phyloP scores from a whole-genome alignment of 1,140 invertebrate genomes.

The Drosophila sp. region DNA sequence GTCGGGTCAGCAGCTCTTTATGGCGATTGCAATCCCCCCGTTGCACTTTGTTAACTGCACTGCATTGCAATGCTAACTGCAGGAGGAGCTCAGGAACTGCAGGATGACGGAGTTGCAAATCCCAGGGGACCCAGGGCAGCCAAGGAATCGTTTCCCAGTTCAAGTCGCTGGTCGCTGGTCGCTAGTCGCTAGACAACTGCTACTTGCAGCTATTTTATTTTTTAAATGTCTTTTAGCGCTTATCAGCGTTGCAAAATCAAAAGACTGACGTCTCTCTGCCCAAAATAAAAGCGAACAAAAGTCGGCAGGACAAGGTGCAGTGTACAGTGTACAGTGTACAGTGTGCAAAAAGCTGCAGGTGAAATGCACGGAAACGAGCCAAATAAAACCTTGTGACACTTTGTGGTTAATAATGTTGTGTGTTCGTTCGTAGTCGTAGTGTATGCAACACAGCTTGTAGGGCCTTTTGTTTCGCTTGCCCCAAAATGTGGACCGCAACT shows the following conservation, averaged over 20 bases:
- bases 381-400: conserved; percentile 83
- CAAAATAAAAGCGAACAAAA: conserved; percentile 59
- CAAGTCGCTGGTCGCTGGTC: not conserved
- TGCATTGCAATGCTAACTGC: conserved; percentile 46
- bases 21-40: conserved; percentile 79
- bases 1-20: conserved; percentile 63
- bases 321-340: not conserved
- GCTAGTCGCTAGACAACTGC: conserved; percentile 70
- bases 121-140: not conserved
- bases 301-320: not conserved
- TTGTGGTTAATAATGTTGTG: conserved; percentile 81
- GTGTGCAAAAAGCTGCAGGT: conserved; percentile 69
- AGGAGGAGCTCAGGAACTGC: too few relatives aligned
- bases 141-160: conserved; percentile 6
- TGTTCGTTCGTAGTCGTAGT: conserved; percentile 30
- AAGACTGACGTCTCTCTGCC: conserved; percentile 56
- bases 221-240: conserved; percentile 75
- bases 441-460: not conserved
- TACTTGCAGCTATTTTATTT: conserved; percentile 80
- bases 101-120: conserved; percentile 43
- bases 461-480: conserved; percentile 26
- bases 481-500: conserved; percentile 32
- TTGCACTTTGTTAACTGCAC: conserved; percentile 78
- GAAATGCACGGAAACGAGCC: conserved; percentile 62
- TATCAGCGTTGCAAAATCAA: conserved; percentile 70